phyloP scores from a whole-genome alignment of 1,140 invertebrate genomes.

The Mylabris phalerata region DNA sequence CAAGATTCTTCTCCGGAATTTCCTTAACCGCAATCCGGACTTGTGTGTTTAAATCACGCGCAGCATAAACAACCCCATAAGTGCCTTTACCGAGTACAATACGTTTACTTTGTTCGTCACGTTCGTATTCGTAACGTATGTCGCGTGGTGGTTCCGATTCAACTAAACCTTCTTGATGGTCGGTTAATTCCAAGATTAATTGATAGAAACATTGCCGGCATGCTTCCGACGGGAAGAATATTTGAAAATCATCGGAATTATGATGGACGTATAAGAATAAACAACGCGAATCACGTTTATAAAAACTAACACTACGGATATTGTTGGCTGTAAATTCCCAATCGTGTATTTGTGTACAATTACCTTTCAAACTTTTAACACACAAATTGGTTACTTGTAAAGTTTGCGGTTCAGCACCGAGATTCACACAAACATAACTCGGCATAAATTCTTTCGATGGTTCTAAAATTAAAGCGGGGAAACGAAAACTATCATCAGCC shows the following conservation, averaged over 20 bases:
- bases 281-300: slow-evolving; percentile 92
- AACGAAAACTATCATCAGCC: slow-evolving; percentile 73
- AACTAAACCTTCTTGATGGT: slow-evolving; percentile 77
- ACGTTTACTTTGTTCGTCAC: slow-evolving; percentile 82
- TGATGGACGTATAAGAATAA: slow-evolving; percentile 96
- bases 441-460: slow-evolving; percentile 90
- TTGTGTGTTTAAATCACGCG: slow-evolving; percentile 90
- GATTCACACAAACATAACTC: slow-evolving; percentile 90
- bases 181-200: slow-evolving; percentile 73
- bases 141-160: slow-evolving; percentile 61
- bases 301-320: slow-evolving; percentile 89
- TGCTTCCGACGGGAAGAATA: slow-evolving; percentile 87
- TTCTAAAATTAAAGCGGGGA: slow-evolving; percentile 89
- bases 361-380: slow-evolving; percentile 65
- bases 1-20: slow-evolving; percentile 92
- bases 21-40: slow-evolving; percentile 96
- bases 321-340: slow-evolving; percentile 89
- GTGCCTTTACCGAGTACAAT: slow-evolving; percentile 92
- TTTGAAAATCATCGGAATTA: slow-evolving; percentile 98
- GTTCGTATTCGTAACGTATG: slow-evolving; percentile 75
- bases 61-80: slow-evolving; percentile 93
- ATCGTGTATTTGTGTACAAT: slow-evolving; percentile 80
- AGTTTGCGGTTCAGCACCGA: slow-evolving; percentile 86
- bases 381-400: slow-evolving; percentile 83
- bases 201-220: slow-evolving; percentile 80